Evolutionary conservation across 2,888 invertebrate genomes (phyloP).

Genomic region (Acleris literana): DNA sequence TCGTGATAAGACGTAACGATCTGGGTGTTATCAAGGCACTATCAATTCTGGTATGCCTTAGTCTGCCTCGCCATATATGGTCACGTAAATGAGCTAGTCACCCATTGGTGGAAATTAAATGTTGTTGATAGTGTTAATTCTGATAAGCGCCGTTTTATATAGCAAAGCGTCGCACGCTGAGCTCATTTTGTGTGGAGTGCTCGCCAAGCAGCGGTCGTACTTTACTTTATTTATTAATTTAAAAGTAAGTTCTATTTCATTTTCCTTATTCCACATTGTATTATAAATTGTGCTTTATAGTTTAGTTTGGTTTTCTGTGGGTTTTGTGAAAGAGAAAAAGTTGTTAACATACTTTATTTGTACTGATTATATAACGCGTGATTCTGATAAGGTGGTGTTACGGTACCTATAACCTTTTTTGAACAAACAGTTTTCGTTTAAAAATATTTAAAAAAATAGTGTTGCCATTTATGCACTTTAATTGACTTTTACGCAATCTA

Average conservation of each 20-base stretch:
- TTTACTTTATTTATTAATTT: constrained; percentile 64
- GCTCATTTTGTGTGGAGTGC: constrained; percentile 74
- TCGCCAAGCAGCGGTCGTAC: constrained; percentile 68
- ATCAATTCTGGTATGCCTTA: constrained; percentile 60
- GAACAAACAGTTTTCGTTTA: too few relatives aligned
- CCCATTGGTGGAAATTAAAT: constrained; percentile 85
- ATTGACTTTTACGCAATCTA: not conserved
- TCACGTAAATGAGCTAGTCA: constrained; percentile 84
- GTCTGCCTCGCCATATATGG: constrained; percentile 89
- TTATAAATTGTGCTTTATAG: not conserved
- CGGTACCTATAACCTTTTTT: too few relatives aligned
- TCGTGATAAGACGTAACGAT: constrained; percentile 19
- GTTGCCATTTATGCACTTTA: too few relatives aligned
- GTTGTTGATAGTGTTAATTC: constrained; percentile 77
- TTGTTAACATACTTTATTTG: not conserved
- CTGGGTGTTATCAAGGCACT: constrained; percentile 63
- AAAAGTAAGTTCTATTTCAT: constrained; percentile 66
- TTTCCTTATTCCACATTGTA: not conserved
- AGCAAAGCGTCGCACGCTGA: constrained; percentile 75
- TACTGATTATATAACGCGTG: constrained; percentile 10
- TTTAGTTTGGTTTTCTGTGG: not conserved
- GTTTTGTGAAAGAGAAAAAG: constrained; percentile 13
- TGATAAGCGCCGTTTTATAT: constrained; percentile 83
- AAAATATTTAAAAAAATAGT: too few relatives aligned
- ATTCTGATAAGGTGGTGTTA: not conserved